Evolutionary conservation across 2,888 invertebrate genomes (phyloP), one percentile per base, ranked within the genome.

Genomic region (Aromia moschata): DNA sequence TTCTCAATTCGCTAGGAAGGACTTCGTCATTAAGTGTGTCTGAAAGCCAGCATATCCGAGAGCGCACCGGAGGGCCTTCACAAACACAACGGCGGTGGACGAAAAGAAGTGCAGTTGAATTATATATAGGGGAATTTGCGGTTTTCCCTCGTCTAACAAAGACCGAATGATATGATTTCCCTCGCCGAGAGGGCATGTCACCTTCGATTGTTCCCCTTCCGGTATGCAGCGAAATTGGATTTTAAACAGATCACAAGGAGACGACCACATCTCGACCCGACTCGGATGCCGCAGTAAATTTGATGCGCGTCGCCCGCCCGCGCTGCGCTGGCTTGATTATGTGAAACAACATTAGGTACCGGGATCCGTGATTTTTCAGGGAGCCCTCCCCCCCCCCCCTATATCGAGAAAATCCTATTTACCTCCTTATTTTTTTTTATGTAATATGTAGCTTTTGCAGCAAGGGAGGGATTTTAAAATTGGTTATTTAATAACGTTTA

Each of bases 141-240:
- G 69, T 68, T 65, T 61, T 56, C 57, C 56, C 59, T 44, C 55
- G 59, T 54, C 64, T 60, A 67, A 59, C 61, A 47, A 63, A 60
- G 58, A 64, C 58, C 56, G 60, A 64, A 62, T 64, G 61, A 62
- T 62, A 57, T 67, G 60, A 69, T 68, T 67, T 65, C 60, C 64
- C 59, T 37, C 40, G 45, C 47, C 56, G 60, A 67, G 56, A 67
- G 70, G 73, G 74, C 66, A 74, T 73, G 77, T 78, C 77, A 76
- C 76, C 77, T 77, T 77, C 76, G 74, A 76, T 77, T 77, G 77
- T 77, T 73, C 74, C 74, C 74, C 74, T 65, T 73, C 71, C 73
- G 70, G 68, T 51, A 66, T 58, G 57, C 67, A 60, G 62, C 62
- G 68, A 75, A 76, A 77, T 77, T 78, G 76, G 77, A 77, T 77